phyloP scores from a whole-genome alignment of 2,797 vertebrate species.

The Muscicapa comitata region DNA sequence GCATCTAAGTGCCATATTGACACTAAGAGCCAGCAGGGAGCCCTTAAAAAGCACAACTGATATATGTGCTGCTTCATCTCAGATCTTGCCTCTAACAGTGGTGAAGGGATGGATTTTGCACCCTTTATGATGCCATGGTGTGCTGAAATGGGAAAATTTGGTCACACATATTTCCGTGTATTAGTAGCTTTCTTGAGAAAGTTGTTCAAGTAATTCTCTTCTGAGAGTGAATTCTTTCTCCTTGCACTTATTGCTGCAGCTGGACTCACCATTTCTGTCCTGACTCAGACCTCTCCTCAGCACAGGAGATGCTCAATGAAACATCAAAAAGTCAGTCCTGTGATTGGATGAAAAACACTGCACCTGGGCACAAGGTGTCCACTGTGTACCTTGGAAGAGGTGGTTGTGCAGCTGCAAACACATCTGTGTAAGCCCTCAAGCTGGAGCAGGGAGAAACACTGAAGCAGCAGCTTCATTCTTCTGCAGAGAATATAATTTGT shows the following conservation, averaged over 20 bases:
- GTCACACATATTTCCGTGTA: background rate
- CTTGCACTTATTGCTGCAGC: background rate
- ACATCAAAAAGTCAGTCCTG: fast-evolving
- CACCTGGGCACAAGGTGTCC: background rate
- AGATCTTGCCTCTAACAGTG: background rate
- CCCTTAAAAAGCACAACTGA: background rate
- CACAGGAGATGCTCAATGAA: background rate
- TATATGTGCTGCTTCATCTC: background rate
- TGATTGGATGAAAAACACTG: background rate
- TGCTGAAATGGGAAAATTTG: background rate
- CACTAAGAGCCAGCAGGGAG: background rate
- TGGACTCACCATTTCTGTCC: background rate
- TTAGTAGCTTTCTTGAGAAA: background rate
- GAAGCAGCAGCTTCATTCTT: background rate
- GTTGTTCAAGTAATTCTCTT: background rate
- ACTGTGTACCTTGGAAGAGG: background rate
- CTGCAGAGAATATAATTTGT: background rate
- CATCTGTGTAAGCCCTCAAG: background rate
- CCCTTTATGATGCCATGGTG: background rate
- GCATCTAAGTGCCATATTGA: background rate
- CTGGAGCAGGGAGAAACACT: background rate
- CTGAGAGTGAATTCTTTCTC: background rate
- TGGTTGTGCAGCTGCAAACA: background rate
- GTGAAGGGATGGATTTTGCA: background rate
- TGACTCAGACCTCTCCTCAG: background rate